Evolutionary conservation across 2,888 invertebrate genomes (phyloP).

Genomic region (Pyrocoelia pectoralis): DNA sequence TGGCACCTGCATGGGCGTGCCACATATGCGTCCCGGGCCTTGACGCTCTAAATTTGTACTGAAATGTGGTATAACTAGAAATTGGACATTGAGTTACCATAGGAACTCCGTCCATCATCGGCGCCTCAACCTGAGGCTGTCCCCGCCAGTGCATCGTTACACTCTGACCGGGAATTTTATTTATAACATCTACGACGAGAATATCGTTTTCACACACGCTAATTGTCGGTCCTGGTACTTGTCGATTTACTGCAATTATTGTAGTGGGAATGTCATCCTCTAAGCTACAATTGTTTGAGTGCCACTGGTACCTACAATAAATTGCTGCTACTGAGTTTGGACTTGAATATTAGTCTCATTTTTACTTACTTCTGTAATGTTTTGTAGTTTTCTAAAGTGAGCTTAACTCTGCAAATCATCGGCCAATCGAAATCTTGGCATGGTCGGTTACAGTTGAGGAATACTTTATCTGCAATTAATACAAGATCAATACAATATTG

Average conservation of each 20-base stretch:
- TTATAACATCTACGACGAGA: conserved; percentile 75
- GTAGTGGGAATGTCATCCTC: conserved; percentile 55
- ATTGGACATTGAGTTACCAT: conserved; percentile 82
- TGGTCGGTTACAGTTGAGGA: conserved; percentile 77
- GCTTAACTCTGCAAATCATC: conserved; percentile 80
- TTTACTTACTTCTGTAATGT: conserved; percentile 71
- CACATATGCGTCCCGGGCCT: conserved; percentile 76
- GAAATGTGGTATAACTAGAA: conserved; percentile 71
- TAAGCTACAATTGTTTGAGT: conserved; percentile 19
- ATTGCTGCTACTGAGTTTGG: neutral
- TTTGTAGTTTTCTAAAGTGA: conserved; percentile 77
- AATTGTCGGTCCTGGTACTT: conserved; percentile 69
- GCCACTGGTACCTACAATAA: conserved; percentile 2
- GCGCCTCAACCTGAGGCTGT: conserved; percentile 72
- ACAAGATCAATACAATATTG: no score
- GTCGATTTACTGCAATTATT: conserved; percentile 73
- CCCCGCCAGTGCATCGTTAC: conserved; percentile 83
- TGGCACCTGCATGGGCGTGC: conserved; percentile 75
- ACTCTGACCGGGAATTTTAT: conserved; percentile 73
- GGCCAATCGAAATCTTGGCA: conserved; percentile 81
- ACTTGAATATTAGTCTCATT: neutral
- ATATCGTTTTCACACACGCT: conserved; percentile 77
- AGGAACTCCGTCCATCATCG: conserved; percentile 80
- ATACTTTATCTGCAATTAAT: conserved; percentile 74
- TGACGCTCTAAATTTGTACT: conserved; percentile 75